Conservation (phyloP, 92 coral and sea anemone genomes). For the Porites divaricata region DNA sequence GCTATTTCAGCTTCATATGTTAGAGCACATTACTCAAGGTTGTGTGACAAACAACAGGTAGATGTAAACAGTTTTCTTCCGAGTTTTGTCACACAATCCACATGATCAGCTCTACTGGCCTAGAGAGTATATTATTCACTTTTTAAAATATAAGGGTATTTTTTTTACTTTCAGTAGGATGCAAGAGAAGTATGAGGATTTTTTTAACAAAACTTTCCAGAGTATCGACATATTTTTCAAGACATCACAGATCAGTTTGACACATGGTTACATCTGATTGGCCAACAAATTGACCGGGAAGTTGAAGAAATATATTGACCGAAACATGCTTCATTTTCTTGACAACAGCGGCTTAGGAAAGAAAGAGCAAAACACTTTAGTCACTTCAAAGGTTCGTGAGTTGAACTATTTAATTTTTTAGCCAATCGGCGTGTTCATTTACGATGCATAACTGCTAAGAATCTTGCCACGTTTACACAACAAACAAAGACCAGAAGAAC, state of each 20-base stretch:
- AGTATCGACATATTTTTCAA: neutral
- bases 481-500: constrained; percentile 13
- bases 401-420: neutral
- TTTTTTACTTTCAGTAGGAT: neutral
- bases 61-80: too few relatives aligned
- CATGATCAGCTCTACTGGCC: too few relatives aligned
- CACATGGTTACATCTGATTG: constrained; percentile 32
- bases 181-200: neutral
- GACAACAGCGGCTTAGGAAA: neutral
- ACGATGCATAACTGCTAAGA: constrained; percentile 12
- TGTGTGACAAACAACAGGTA: too few relatives aligned
- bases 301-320: neutral
- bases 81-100: too few relatives aligned
- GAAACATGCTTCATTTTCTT: neutral
- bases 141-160: too few relatives aligned
- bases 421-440: neutral
- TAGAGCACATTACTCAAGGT: too few relatives aligned
- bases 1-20: too few relatives aligned
- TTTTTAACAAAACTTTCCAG: neutral
- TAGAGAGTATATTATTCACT: too few relatives aligned
- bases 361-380: neutral
- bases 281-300: neutral
- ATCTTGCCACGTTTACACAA: constrained; percentile 40
- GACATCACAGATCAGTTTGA: neutral
- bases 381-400: neutral